These are phyloP conservation scores for Parazoanthus swiftii DNA, from an alignment of 92 coral and sea anemone genomes.

Conservation along the genomic window DNA sequence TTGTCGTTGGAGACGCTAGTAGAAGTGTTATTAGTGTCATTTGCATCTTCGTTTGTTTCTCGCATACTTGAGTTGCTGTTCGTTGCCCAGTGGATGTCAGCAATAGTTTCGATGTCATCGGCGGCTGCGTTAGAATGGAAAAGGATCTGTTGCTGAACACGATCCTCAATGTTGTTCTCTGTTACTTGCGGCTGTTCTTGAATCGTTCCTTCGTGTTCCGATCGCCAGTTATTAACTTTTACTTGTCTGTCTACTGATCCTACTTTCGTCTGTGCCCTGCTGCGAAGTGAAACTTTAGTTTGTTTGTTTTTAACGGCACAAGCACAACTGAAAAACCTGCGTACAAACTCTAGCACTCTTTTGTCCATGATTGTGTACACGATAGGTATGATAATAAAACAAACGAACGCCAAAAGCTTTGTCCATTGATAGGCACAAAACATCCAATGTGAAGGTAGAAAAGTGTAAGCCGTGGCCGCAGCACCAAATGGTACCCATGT, in stretches of 20 bases:
- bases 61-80: neutral
- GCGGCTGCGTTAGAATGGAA: neutral
- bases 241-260: neutral
- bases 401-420: conserved; percentile 13
- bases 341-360: neutral
- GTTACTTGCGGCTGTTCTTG: neutral
- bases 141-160: neutral
- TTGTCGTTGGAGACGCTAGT: neutral
- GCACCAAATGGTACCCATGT: conserved; percentile 29
- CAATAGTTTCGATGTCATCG: neutral
- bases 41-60: neutral
- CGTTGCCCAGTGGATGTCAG: neutral
- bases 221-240: neutral
- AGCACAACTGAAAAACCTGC: neutral
- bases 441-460: neutral
- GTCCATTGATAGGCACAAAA: conserved; percentile 33
- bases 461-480: conserved; percentile 4
- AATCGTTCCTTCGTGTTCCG: neutral
- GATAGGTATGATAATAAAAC: conserved; percentile 24
- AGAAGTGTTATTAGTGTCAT: neutral
- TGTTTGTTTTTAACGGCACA: neutral
- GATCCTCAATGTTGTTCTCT: neutral
- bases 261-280: neutral
- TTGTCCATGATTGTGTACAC: conserved; percentile 21
- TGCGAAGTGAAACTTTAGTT: neutral